Base-by-base conservation (phyloP, 2,888 invertebrate species). In the Ophion costatus region DNA sequence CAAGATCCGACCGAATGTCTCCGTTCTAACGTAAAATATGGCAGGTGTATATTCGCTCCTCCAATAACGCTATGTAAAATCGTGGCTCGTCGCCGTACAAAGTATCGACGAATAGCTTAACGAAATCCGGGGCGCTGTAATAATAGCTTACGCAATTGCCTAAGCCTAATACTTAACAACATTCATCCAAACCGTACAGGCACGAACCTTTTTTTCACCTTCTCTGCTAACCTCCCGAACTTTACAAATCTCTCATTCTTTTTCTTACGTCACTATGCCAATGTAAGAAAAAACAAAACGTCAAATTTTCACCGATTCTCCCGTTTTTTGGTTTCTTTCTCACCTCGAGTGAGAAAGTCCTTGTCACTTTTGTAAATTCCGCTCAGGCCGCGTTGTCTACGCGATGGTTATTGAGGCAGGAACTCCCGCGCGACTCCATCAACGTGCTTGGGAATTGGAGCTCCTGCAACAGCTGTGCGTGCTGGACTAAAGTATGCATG, bases 401-500 rank as follows among this genome's bases (percentile, higher is more conserved):
- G 85, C 81, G 80, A 59, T 82, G 82, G 78, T 77, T 82, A 80
- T 66, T 85, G 79, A 81, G 66, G 79, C 59, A 57, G 75, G 51
- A 64, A 56, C 78, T 61, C 42, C 70, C 69, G 51, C 51, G 51
- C 17, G 61, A 75, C 73, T 87, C 83, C 90, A 92, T 92, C 91
- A 92, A 92, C 92, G 90, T 90, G 91, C 93, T 91, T 92, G 92
- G 91, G 93, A 93, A 93, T 92, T 90, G 90, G 92, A 90, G 88
- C 91, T 91, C 87, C 88, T 88, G 87, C 89, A 89, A 88, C 92
- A 92, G 91, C 93, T 92, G 84, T 82, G 79, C 79, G 74, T 81
- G 91, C 89, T 91, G 88, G 88, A 87, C 90, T 93, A 92, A 93
- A 93, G 91, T 92, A 92, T 93, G 92, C 92, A 93, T 92, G 92